Base-by-base conservation (phyloP, 2,888 invertebrate species). In the Catonia carolina region DNA sequence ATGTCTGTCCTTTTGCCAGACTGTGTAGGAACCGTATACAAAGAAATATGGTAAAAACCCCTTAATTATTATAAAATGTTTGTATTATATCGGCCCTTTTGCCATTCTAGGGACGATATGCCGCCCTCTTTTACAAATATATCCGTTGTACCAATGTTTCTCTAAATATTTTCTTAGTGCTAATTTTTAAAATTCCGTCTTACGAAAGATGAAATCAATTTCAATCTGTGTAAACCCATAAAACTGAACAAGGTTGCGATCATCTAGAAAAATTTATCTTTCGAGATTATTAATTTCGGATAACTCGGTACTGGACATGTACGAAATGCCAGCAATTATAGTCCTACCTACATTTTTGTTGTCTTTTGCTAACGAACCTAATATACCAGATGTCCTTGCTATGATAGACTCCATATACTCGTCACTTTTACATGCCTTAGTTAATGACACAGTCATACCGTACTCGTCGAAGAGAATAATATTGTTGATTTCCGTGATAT, bases 201-300 rank as follows among this genome's bases (percentile, higher is more conserved):
- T 37, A 10, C 20, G 14, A 17, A 54, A 31, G 1, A 47, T 33
- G 6, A 31, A 5, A 27, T 23, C 37, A 10, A 17, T 18, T 2
- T 53, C 53, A 5, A 17, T 12, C 12, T 53, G 22, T 8, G 41
- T 53, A 12, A 53, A 41, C 8, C 53, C 53, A 12, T 37, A 53
- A 18, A 27, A 53, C 6, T 22, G 20, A 15, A 22, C 18, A 17
- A 22, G 41, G 2, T 22, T 15, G 22, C 41, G 39, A 14, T 53
- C 39, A 22, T 53, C 23, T 15, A 53, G 53, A 53, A 53, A 53
- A n/a, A n/a, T n/a, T n/a, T n/a, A n/a, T n/a, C n/a, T n/a, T n/a
- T n/a, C n/a, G n/a, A n/a, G n/a, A 3, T 41, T 27, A 23, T 37
- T 22, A 22, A 53, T 39, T 14, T 17, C 39, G 22, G 39, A 37